These are phyloP conservation scores for Eupithecia inturbata DNA, from an alignment of 2,888 invertebrate genomes.

Conservation along the genomic window DNA sequence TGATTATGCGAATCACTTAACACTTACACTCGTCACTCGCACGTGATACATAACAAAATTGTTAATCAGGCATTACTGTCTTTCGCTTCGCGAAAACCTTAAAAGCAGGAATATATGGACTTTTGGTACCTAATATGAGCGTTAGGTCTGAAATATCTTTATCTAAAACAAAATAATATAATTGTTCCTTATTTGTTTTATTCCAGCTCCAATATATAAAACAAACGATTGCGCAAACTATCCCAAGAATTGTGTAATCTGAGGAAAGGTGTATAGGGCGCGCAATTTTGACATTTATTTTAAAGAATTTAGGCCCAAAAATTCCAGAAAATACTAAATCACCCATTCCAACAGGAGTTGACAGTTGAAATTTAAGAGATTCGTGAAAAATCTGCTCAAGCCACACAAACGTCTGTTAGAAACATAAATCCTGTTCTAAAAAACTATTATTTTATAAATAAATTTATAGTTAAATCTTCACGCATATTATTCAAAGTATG, in stretches of 20 bases:
- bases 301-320: slow-evolving; percentile 5
- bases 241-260: not conserved
- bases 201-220: not conserved
- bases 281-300: slow-evolving; percentile 4
- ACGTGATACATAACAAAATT: too few species aligned
- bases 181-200: not conserved
- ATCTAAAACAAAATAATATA: not conserved
- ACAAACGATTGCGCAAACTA: not conserved
- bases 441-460: slow-evolving; percentile 32
- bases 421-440: slow-evolving; percentile 23
- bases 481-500: slow-evolving; percentile 9
- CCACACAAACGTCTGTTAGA: not conserved
- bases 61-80: too few species aligned
- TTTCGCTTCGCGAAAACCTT: too few species aligned
- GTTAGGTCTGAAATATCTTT: not conserved
- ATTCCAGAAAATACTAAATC: slow-evolving; percentile 17
- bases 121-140: too few species aligned
- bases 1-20: too few species aligned
- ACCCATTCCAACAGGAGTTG: slow-evolving; percentile 10
- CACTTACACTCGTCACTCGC: too few species aligned
- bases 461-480: slow-evolving; percentile 22
- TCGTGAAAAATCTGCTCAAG: slow-evolving; percentile 20
- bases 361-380: slow-evolving; percentile 29
- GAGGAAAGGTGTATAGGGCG: not conserved
- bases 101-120: too few species aligned